Evolutionary conservation across 2,113 vertebrate species (phyloP).

Genomic region (Bagarius yarrelli): DNA sequence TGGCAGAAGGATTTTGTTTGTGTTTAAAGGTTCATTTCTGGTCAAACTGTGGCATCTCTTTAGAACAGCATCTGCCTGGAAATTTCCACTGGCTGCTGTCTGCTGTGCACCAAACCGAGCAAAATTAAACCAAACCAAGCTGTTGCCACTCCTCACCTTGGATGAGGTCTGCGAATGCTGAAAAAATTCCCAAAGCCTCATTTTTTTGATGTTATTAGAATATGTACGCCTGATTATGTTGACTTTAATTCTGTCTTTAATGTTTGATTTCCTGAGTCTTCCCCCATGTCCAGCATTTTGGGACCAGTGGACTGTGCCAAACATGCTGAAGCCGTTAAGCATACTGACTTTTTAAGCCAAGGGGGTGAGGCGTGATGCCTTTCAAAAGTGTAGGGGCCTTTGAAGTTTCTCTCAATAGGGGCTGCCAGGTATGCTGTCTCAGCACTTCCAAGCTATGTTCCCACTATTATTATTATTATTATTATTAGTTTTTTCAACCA

Average conservation of each 20-base stretch:
- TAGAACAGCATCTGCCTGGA: conserved; percentile 51
- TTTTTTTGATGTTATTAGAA: conserved; percentile 59
- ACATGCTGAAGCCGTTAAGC: conserved; percentile 88
- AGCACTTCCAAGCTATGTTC: conserved; percentile 66
- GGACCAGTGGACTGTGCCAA: conserved; percentile 73
- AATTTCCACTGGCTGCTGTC: conserved; percentile 56
- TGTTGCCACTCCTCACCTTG: conserved; percentile 33
- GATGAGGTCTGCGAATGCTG: conserved; percentile 43
- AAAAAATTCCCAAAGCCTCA: conserved; percentile 43
- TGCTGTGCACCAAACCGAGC: conserved; percentile 50
- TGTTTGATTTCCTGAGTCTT: conserved; percentile 64
- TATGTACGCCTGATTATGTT: conserved; percentile 63
- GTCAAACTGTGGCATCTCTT: conserved; percentile 50
- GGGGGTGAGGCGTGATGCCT: conserved; percentile 79
- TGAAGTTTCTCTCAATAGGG: conserved; percentile 84
- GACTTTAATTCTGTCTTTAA: conserved; percentile 63
- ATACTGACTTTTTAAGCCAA: conserved; percentile 80
- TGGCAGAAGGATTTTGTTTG: conserved; percentile 44
- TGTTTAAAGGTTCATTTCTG: conserved; percentile 45
- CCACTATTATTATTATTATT: conserved; percentile 48
- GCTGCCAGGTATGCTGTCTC: conserved; percentile 87
- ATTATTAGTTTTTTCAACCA: background rate
- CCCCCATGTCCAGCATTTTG: conserved; percentile 45
- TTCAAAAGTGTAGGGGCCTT: conserved; percentile 83
- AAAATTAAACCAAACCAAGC: conserved; percentile 46